Evolutionary conservation across 30 jellyfish, hydroid and myxozoan species (phyloP), one percentile per base, ranked within the genome.

Genomic region (Sanderia malayensis): DNA sequence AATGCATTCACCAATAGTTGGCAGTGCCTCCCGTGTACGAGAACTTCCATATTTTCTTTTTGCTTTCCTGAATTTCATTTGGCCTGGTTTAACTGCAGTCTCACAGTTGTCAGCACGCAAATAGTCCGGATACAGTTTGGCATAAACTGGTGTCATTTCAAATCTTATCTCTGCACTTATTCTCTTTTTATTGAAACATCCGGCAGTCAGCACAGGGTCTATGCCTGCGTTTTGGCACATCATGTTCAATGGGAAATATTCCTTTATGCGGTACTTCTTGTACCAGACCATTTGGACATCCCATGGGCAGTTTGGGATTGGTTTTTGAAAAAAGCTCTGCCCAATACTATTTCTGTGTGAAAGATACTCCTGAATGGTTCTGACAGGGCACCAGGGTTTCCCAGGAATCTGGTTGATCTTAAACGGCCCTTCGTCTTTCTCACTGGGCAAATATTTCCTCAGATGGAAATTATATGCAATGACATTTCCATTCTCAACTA

Each of bases 301-400:
- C 22, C 80, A 76, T 73, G 44, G 80, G 21, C 73, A 49, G 18
- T 64, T 62, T 1, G 81, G 30, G 30, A 76, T 31, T 0, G 88
- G 88, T 34, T 76, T 76, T 46, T 76, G 88, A 61, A 76, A 76
- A 28, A 76, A 76, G 18, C 62, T 46, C 28, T 61, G 80, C 49
- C 46, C 80, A 46, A 58, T n/a, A 25, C 45, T 76, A 73, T 76
- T 76, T 26, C 88, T 53, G 25, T 76, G 88, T n/a, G 73, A 37
- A 13, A 76, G 67, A 23, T 76, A 76, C 29, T 76, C 74, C 37
- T 70, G 74, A 30, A 76, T 76, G 15, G 88, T 76, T 4, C 61
- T 57, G 23, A 76, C 88, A 0, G 91, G 91, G 70, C 91, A 79
- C 91, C 91, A 79, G 13, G 82, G 91, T 25, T 68, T 67, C 19